These are phyloP conservation scores for Rhinogobius similis DNA, from an alignment of 2,113 vertebrate species.

Conservation along the genomic window DNA sequence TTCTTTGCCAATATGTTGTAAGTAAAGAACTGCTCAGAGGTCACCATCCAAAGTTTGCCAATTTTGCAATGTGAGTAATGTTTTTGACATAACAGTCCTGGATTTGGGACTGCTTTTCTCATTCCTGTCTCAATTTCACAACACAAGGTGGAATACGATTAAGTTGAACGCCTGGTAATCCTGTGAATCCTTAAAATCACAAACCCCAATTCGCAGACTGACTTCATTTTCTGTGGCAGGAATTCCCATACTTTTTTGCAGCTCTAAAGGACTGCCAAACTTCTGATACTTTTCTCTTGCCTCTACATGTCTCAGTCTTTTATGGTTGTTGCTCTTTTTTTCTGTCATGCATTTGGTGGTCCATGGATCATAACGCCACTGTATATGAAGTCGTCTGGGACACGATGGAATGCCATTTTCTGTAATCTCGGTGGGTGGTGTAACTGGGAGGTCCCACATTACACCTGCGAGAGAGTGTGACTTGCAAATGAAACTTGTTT, in stretches of 20 bases:
- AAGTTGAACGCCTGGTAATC: conserved; percentile 41
- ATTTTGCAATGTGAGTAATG: conserved; percentile 21
- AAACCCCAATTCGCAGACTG: conserved; percentile 43
- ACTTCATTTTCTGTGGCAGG: conserved; percentile 46
- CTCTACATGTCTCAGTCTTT: conserved; percentile 35
- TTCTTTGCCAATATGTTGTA: conserved; percentile 33
- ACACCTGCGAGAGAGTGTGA: conserved; percentile 51
- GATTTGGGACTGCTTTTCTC: conserved; percentile 28
- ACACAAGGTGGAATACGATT: conserved; percentile 46
- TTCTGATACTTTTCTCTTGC: conserved; percentile 40
- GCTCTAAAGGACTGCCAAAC: conserved; percentile 38
- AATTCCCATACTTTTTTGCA: conserved; percentile 36
- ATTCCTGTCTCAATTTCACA: conserved; percentile 43
- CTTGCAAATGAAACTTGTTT: conserved; percentile 49
- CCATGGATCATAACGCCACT: conserved; percentile 47
- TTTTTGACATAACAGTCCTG: conserved; percentile 37
- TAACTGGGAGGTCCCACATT: conserved; percentile 59
- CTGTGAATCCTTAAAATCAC: conserved; percentile 50
- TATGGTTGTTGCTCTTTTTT: conserved; percentile 32
- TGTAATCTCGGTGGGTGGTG: conserved; percentile 60
- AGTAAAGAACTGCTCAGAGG: conserved; percentile 39
- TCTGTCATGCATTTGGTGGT: conserved; percentile 50
- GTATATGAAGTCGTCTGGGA: conserved; percentile 39
- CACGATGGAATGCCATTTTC: conserved; percentile 34
- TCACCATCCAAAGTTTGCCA: conserved; percentile 22